These are phyloP conservation scores for Sinhomidia bicolor DNA, from an alignment of 2,888 invertebrate species.

Conservation along the genomic window DNA sequence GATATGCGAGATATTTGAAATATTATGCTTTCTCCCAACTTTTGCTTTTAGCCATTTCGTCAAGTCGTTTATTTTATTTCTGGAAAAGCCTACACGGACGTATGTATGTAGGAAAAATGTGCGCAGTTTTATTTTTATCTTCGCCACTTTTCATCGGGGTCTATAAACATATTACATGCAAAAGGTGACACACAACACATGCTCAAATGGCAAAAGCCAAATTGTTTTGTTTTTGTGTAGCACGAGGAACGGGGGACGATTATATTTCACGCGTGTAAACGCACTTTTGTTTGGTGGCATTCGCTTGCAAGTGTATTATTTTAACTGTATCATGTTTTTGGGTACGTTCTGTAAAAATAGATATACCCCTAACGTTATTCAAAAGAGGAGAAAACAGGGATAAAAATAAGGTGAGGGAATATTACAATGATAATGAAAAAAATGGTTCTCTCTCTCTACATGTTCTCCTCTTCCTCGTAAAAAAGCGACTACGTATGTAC, in stretches of 20 bases:
- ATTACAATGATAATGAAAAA: not conserved
- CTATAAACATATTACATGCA: too few relatives aligned
- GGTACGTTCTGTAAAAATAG: too few relatives aligned
- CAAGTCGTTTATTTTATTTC: not conserved
- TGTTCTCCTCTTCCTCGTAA: not conserved
- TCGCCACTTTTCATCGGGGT: too few relatives aligned
- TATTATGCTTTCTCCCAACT: not conserved
- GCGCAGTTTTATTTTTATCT: slow-evolving; percentile 27
- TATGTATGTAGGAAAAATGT: not conserved
- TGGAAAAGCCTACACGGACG: not conserved
- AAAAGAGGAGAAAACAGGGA: too few relatives aligned
- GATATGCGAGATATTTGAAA: not conserved
- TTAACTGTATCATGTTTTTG: too few relatives aligned
- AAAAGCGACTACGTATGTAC: too few relatives aligned
- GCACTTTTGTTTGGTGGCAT: not conserved
- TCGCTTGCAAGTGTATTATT: not conserved
- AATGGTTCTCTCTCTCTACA: not conserved
- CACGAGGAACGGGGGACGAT: not conserved
- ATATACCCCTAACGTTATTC: too few relatives aligned
- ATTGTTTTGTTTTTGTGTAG: not conserved
- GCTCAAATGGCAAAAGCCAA: slow-evolving; percentile 31
- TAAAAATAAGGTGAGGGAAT: not conserved
- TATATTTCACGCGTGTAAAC: not conserved
- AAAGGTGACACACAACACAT: not conserved
- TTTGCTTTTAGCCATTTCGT: not conserved